Base-by-base conservation (phyloP, 1,140 invertebrate species). In the Pomacea maculata region DNA sequence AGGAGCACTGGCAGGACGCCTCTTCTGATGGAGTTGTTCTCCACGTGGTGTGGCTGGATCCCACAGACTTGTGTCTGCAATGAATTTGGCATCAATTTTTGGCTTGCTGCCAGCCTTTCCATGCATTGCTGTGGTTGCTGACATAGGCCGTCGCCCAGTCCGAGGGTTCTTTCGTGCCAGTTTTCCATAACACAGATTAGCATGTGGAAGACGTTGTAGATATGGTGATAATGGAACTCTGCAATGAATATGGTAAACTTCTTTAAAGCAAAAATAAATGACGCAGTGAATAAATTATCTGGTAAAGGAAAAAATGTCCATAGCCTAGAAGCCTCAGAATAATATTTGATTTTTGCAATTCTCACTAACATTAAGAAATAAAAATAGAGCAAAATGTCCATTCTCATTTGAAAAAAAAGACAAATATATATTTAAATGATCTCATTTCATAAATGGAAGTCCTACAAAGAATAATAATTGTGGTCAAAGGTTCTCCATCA, bases 71-170 rank as follows among this genome's bases (percentile, higher is more conserved):
- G 86, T 85, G 73, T 90, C 88, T 57, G 88, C 89, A 52, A 90
- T 91, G 76, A 90, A 91, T 78, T 90, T 91, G 45, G 88, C 83
- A 83, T 91, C 89, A 79, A 91, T 90, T 80, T 89, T 91, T 17
- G 89, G 90, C 83, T 89, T 90, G 75, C 78, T 57, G 73, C 83
- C 25, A 54, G 79, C n/a, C 61, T 75, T 74, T 67, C 73, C 19
- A 67, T 75, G 61, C 73, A 72, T 15, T 17, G 78, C 54, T 29
- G 57, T 54, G 81, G 71, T 74, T 10, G 88, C 87, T n/a, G 88
- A 88, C 15, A 83, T 74, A 52, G 87, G 86, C 14, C 89, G 81
- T 64, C 80, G 80, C n/a, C 83, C 71, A n/a, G 65, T 74, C 19
- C 78, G 79, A 57, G 68, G 61, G 64, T 77, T 45, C 11, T n/a